These are phyloP conservation scores for Neoseiulus cucumeris DNA, from an alignment of 1,140 invertebrate species.

Conservation along the genomic window DNA sequence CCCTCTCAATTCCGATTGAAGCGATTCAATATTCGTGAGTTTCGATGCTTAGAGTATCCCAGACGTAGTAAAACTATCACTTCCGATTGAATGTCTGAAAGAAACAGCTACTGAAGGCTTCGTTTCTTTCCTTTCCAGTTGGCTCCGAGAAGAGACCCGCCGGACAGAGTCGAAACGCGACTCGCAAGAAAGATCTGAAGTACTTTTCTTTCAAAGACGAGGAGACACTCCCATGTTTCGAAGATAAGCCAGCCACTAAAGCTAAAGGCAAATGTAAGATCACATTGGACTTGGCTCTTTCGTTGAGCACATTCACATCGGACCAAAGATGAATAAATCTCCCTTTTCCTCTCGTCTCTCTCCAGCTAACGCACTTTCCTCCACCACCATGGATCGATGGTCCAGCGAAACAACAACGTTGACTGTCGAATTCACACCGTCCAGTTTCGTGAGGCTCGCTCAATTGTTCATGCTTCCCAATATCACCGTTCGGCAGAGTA, in stretches of 20 bases:
- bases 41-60: too few relatives aligned
- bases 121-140: not conserved
- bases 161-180: not conserved
- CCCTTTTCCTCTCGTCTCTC: too few relatives aligned
- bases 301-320: too few relatives aligned
- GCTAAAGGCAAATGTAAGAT: not conserved
- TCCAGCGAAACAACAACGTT: slow-evolving; percentile 1
- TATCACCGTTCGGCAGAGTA: not conserved
- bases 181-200: not conserved
- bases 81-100: too few relatives aligned
- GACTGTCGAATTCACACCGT: not conserved
- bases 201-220: not conserved
- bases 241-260: not conserved
- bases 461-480: not conserved
- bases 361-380: not conserved
- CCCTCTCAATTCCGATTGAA: not conserved
- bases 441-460: not conserved
- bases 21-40: slow-evolving; percentile 6
- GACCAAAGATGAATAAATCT: too few relatives aligned
- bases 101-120: not conserved
- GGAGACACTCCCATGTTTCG: not conserved
- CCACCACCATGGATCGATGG: not conserved
- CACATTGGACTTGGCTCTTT: too few relatives aligned
- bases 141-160: not conserved
- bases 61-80: too few relatives aligned